phyloP scores from a whole-genome alignment of 2,797 vertebrate species.

The Hybognathus amarus region DNA sequence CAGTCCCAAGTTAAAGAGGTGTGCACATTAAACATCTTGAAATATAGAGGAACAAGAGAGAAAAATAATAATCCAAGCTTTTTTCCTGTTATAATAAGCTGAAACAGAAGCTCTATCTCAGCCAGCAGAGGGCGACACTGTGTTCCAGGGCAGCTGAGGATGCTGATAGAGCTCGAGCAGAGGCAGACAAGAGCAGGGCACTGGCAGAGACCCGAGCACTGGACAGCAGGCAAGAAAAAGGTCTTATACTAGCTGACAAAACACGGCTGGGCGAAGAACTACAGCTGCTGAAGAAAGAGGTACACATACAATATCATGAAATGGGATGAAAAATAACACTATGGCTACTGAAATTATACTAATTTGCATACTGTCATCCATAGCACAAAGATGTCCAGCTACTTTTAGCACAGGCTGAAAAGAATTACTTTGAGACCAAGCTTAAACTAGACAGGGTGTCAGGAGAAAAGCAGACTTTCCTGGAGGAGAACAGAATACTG shows the following conservation, averaged over 20 bases:
- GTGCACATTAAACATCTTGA: background rate
- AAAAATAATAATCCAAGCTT: too few species aligned
- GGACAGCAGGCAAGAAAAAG: constrained; percentile 66
- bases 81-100: constrained; percentile 64
- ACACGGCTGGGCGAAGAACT: constrained; percentile 69
- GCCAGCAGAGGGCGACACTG: constrained; percentile 75
- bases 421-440: constrained; percentile 75
- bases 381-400: constrained; percentile 73
- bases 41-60: background rate
- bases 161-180: constrained; percentile 60
- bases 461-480: constrained; percentile 71
- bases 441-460: constrained; percentile 75
- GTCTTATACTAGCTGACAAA: constrained; percentile 65
- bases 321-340: background rate
- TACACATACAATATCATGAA: constrained; percentile 38
- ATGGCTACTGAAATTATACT: background rate
- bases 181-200: constrained; percentile 70
- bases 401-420: constrained; percentile 70
- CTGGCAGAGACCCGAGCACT: constrained; percentile 69
- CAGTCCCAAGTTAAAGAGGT: constrained; percentile 82
- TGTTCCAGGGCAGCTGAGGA: constrained; percentile 69
- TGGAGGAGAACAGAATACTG: constrained; percentile 70
- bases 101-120: constrained; percentile 74
- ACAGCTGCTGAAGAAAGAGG: constrained; percentile 72
- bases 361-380: background rate